phyloP scores from a whole-genome alignment of 2,797 vertebrate species.

The Heteromormyrus szaboi region DNA sequence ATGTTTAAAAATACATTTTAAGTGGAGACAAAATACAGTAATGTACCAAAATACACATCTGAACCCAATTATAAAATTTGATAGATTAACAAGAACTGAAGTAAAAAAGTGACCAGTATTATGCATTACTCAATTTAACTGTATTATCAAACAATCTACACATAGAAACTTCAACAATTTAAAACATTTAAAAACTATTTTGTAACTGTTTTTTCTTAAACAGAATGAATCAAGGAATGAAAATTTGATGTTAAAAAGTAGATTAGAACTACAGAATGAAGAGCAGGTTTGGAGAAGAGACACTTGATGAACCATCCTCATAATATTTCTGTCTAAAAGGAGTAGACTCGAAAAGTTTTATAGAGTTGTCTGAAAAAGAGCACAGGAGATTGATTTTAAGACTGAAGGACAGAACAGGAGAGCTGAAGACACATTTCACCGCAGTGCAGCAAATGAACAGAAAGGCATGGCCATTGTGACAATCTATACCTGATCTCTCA shows the following conservation, averaged over 20 bases:
- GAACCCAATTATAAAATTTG: background rate
- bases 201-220: background rate
- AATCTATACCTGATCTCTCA: background rate
- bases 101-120: background rate
- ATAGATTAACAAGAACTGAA: background rate
- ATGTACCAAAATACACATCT: slow-evolving; percentile 8
- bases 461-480: background rate
- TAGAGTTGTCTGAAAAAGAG: slow-evolving; percentile 25
- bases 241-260: background rate
- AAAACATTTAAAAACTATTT: background rate
- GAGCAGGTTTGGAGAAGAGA: background rate
- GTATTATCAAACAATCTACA: background rate
- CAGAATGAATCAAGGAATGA: background rate
- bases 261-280: background rate
- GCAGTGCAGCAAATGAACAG: background rate
- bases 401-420: background rate
- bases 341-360: slow-evolving; percentile 24
- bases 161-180: background rate
- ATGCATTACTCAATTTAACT: background rate
- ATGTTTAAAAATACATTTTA: slow-evolving; percentile 6
- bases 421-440: background rate
- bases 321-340: slow-evolving; percentile 12
- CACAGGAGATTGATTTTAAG: slow-evolving; percentile 12
- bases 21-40: background rate
- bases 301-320: background rate